phyloP scores from a whole-genome alignment of 2,113 vertebrate genomes.

The Sclerurus mexicanus region DNA sequence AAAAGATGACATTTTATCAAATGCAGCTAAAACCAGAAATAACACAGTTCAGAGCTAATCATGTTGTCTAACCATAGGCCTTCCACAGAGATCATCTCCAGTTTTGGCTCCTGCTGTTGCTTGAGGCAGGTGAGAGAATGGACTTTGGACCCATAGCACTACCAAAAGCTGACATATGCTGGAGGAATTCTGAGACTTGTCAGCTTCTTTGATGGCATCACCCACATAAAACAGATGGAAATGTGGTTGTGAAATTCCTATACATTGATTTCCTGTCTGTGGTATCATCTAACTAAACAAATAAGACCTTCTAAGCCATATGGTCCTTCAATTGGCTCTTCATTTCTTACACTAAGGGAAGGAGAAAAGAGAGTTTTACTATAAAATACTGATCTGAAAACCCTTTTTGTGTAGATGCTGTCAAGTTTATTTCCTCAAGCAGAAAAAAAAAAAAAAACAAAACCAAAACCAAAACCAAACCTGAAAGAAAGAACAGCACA shows the following conservation, averaged over 20 bases:
- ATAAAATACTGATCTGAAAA: background rate
- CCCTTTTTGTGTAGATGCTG: background rate
- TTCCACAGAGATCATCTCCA: background rate
- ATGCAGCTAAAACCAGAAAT: background rate
- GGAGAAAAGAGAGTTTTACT: background rate
- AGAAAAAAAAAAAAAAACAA: background rate
- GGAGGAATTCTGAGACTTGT: constrained; percentile 40
- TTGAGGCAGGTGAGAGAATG: constrained; percentile 15
- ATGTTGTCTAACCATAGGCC: background rate
- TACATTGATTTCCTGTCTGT: constrained; percentile 56
- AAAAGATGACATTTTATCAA: background rate
- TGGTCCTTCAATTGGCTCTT: constrained; percentile 2
- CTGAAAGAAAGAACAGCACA: background rate
- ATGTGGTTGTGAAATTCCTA: constrained; percentile 52
- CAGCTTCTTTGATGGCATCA: constrained; percentile 43
- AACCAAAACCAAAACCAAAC: too few relatives aligned
- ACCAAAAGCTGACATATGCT: constrained; percentile 39
- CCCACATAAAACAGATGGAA: constrained; percentile 59
- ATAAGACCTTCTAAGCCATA: constrained; percentile 49
- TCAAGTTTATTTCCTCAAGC: background rate
- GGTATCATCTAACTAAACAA: constrained; percentile 55
- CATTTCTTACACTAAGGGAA: background rate
- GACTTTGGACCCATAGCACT: constrained; percentile 2
- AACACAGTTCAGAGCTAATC: background rate
- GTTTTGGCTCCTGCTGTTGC: background rate